These are phyloP conservation scores for Eurosta solidaginis DNA, from an alignment of 1,140 invertebrate species.

Conservation along the genomic window DNA sequence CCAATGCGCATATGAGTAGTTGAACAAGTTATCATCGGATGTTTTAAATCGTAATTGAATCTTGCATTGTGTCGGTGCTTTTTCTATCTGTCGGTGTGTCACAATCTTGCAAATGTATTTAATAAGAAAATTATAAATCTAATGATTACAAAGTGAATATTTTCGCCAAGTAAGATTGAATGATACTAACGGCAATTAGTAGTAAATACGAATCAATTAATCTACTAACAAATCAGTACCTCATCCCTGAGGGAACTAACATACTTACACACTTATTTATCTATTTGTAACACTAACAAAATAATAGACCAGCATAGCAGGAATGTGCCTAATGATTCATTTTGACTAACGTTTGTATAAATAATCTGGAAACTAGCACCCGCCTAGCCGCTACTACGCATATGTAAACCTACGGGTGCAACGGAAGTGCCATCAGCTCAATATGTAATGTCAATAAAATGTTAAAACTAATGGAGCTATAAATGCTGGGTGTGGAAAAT, in stretches of 20 bases:
- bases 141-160: neutral
- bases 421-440: constrained; percentile 1
- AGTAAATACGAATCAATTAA: neutral
- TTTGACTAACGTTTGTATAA: neutral
- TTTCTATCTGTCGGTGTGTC: neutral
- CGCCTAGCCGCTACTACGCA: neutral
- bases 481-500: neutral
- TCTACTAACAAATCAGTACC: neutral
- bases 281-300: no score
- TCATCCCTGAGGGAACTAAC: neutral
- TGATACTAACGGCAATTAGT: neutral
- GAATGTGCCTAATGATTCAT: no score
- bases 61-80: neutral
- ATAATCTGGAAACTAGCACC: neutral
- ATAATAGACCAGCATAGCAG: no score
- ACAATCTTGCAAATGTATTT: neutral
- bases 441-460: no score
- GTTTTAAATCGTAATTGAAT: neutral
- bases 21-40: neutral
- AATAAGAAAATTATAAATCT: neutral
- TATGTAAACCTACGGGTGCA: neutral
- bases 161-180: constrained; percentile 8
- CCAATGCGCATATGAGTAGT: neutral
- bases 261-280: no score
- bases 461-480: neutral